Conservation (phyloP, 2,888 invertebrate species). For the Leptinotarsa tumamoca region DNA sequence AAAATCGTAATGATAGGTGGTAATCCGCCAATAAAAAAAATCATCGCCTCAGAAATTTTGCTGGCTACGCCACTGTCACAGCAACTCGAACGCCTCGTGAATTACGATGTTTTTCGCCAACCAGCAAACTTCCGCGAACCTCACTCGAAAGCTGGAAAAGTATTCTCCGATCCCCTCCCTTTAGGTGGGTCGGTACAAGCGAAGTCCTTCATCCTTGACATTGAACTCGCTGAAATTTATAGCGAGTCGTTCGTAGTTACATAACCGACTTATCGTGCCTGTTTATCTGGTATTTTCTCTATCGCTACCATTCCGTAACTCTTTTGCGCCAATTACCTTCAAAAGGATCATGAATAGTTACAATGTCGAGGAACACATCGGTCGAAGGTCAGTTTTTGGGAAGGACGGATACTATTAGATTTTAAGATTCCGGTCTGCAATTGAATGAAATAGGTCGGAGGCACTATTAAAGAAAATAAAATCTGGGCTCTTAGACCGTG, state of each 20-base stretch:
- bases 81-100: constrained; percentile 10
- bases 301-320: constrained; percentile 28
- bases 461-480: no score
- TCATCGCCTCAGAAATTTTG: not conserved
- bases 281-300: constrained; percentile 36
- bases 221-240: constrained; percentile 28
- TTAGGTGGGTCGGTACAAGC: constrained; percentile 8
- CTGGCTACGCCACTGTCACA: constrained; percentile 22
- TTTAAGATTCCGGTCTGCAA: no score
- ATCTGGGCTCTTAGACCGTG: no score
- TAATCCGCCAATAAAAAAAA: no score
- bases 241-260: constrained; percentile 33
- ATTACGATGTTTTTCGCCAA: constrained; percentile 33
- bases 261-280: constrained; percentile 34
- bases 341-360: not conserved
- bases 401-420: no score
- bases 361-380: no score
- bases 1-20: no score
- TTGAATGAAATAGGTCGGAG: no score
- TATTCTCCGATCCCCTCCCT: constrained; percentile 4
- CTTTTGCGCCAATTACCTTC: constrained; percentile 30
- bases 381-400: no score
- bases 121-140: constrained; percentile 11
- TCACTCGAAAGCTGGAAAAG: constrained; percentile 24
- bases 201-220: constrained; percentile 23